Evolutionary conservation across 2,797 vertebrate species (phyloP), one percentile per base, ranked within the genome.

Genomic region (Phrynocephalus guinanensis): DNA sequence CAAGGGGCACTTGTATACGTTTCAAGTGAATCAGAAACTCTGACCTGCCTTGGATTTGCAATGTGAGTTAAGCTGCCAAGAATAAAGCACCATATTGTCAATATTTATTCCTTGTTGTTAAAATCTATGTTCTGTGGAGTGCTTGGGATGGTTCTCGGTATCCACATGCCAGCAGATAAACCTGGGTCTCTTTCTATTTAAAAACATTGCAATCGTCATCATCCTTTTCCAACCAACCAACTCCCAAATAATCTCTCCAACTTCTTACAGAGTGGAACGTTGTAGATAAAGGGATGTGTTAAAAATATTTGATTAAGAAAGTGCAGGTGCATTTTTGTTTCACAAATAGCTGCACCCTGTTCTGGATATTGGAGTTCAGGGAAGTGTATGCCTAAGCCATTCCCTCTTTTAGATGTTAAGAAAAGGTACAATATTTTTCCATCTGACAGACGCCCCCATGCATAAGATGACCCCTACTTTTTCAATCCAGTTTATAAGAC

Each of bases 11-110:
- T 92, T 81, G 90, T 93, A 91, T 66, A 91, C 76, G 93, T 93
- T 91, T 86, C 92, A 89, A 96, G 96, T 91, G 90, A 95, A 96
- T 96, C 96, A 94, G 22, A 87, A 91, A 90, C 94, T 92, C 94
- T 94, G 96, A 95, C 93, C 95, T 20, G 50, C 87, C 28, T 89
- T 22, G 88, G 95, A 96, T 97, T 97, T 95, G 97, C 95, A 96
- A 96, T 38, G 96, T 97, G 96, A 94, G 95, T 93, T 95, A 91
- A 96, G 95, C 94, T 67, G 85, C 87, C 16, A 92, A 93, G 93
- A 91, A 91, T 79, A 95, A 94, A 93, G 90, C 77, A 89, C 89
- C 0, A 79, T 86, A 95, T 96, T 95, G 94, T 94, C 94, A 94
- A 88, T 95, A 94, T 95, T 95, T 95, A 91, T 92, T 94, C 89